Percentiles rank a stretch among this genome's conserved stretches.
phyloP scores from a whole-genome alignment of 2,888 invertebrate genomes.

The Pimpla rufipes region DNA sequence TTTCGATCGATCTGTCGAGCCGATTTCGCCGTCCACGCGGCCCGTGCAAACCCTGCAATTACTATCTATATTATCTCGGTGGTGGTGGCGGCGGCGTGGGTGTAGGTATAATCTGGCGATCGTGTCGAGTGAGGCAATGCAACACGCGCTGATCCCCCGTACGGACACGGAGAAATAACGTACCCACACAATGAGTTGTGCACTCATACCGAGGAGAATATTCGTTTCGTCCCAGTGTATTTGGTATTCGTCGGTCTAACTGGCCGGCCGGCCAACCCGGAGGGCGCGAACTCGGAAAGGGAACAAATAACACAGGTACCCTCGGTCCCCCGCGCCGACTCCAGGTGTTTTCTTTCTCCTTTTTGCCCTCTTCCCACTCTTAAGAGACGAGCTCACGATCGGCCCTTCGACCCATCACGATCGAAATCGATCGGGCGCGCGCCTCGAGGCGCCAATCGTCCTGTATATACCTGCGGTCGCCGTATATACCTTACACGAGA shows the following conservation, averaged over 20 bases:
- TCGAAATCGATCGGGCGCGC: constrained; percentile 71
- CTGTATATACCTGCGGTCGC: constrained; percentile 41
- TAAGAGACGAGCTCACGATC: constrained; percentile 69
- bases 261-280: constrained; percentile 47
- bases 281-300: constrained; percentile 69
- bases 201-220: constrained; percentile 27
- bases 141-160: constrained; percentile 44
- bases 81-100: constrained; percentile 78
- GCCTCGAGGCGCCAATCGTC: constrained; percentile 68
- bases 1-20: constrained; percentile 81
- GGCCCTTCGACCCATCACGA: constrained; percentile 71
- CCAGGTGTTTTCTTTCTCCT: constrained; percentile 51
- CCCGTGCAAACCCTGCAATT: constrained; percentile 71
- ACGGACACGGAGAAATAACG: constrained; percentile 7
- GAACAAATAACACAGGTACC: constrained; percentile 63
- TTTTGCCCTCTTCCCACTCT: constrained; percentile 55
- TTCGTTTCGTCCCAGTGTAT: constrained; percentile 36
- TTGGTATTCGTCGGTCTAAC: constrained; percentile 58
- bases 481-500: constrained; percentile 37
- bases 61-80: constrained; percentile 73
- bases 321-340: constrained; percentile 54
- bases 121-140: constrained; percentile 76
- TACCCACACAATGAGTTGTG: neutral
- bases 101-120: constrained; percentile 83
- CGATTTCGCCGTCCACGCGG: constrained; percentile 77